phyloP scores from a whole-genome alignment of 2,888 invertebrate species.

The Phrixothrix hirtus region DNA sequence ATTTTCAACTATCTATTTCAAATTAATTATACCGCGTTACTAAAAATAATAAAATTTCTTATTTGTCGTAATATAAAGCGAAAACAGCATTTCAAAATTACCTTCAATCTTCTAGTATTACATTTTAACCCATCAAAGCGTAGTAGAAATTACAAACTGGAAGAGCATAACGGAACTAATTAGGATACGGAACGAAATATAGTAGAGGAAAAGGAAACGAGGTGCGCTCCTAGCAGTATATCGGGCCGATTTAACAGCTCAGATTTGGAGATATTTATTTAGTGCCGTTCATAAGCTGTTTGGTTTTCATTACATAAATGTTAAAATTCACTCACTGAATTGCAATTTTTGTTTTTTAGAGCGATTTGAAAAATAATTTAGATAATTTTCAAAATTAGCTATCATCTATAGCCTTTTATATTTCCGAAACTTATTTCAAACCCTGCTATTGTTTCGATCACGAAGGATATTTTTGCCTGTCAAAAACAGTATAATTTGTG shows the following conservation, averaged over 20 bases:
- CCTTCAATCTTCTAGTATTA: constrained; percentile 5
- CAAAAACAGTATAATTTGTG: constrained; percentile 12
- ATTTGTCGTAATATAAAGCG: no score
- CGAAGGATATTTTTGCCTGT: constrained; percentile 6
- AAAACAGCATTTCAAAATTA: constrained; percentile 2
- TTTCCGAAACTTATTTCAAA: neutral
- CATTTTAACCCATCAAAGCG: constrained; percentile 7
- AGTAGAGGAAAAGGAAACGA: constrained; percentile 35
- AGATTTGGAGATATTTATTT: constrained; percentile 18
- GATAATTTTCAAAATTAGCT: constrained; percentile 3
- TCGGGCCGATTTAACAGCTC: constrained; percentile 31
- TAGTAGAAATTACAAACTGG: constrained; percentile 17
- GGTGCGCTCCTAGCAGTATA: constrained; percentile 32
- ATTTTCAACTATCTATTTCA: no score
- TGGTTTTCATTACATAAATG: constrained; percentile 10
- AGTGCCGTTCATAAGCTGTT: no score
- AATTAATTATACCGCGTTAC: no score
- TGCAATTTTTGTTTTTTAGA: constrained; percentile 1
- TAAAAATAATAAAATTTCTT: no score
- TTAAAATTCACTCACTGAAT: neutral
- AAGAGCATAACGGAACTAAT: constrained; percentile 32
- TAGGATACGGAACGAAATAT: constrained; percentile 35
- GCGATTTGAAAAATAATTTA: neutral
- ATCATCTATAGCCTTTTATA: neutral
- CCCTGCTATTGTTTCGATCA: neutral